Evolutionary conservation across 2,888 invertebrate species (phyloP), one percentile per base, ranked within the genome.

Genomic region (Andrena dorsata): DNA sequence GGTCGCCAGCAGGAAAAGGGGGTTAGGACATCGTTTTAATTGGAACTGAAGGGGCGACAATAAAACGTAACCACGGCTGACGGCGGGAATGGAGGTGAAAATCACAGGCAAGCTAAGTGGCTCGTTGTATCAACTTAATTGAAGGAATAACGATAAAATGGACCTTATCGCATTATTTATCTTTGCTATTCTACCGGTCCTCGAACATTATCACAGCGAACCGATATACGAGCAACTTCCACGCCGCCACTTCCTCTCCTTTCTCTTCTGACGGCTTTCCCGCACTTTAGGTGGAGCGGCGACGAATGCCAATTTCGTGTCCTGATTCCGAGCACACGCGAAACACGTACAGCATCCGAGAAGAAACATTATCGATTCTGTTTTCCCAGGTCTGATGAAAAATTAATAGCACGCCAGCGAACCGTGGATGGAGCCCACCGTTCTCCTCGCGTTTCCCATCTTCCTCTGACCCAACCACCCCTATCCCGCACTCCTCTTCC

Each of bases 311-410:
- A 83, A 87, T 76, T 88, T 77, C 81, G 82, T 83, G 82, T 73
- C 70, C 73, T 81, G 61, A 80, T 78, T 80, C 84, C 35, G 71
- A 81, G 82, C 76, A 69, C 81, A 90, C 88, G 87, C 86, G 80
- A 80, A 73, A 85, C 90, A 89, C 89, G 90, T 90, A 84, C 83
- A 80, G 80, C 81, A 80, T 83, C 65, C 80, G 70, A 53, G 80
- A 82, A 78, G 87, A 74, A 85, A 86, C 89, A 91, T 90, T 90
- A 91, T 91, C 90, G 91, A 91, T 91, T 92, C 90, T 86, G 88
- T 91, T 92, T 92, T 88, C 73, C 85, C 76, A 60, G 79, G 82
- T 80, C 78, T 81, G 85, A 77, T 91, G 91, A 91, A 91, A 91
- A 91, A 90, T 91, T 90, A 90, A 91, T 87, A 80, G 74, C 83